These are phyloP conservation scores for Calcarius ornatus DNA, from an alignment of 2,113 vertebrate species.

Conservation along the genomic window DNA sequence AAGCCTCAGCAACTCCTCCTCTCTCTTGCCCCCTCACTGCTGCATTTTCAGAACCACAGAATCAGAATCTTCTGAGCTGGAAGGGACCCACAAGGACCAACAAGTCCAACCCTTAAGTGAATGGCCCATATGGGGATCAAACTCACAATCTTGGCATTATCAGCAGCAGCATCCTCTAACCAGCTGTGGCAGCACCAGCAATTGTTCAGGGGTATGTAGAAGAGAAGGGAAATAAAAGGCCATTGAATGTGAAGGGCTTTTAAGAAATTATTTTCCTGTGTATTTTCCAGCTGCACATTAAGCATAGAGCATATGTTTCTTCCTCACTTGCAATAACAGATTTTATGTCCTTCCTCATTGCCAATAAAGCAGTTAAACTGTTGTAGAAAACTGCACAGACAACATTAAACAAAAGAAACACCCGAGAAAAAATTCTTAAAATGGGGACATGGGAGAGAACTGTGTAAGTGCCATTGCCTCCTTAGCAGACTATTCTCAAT, in stretches of 20 bases:
- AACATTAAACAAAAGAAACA: background rate
- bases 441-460: background rate
- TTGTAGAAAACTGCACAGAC: background rate
- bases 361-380: background rate
- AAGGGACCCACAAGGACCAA: background rate
- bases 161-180: background rate
- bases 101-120: background rate
- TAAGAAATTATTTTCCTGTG: background rate
- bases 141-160: background rate
- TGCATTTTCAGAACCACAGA: background rate
- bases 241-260: background rate
- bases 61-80: background rate
- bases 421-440: background rate
- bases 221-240: background rate
- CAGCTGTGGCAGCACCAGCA: background rate
- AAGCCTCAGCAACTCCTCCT: background rate
- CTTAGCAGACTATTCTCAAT: background rate
- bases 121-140: background rate
- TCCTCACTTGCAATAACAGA: background rate
- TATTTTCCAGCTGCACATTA: background rate
- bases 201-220: background rate
- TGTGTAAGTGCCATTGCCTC: background rate
- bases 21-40: rapidly evolving
- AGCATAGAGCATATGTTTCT: background rate
- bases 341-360: background rate